These are phyloP conservation scores for Thelaira solivaga DNA, from an alignment of 2,888 invertebrate species.

Conservation along the genomic window DNA sequence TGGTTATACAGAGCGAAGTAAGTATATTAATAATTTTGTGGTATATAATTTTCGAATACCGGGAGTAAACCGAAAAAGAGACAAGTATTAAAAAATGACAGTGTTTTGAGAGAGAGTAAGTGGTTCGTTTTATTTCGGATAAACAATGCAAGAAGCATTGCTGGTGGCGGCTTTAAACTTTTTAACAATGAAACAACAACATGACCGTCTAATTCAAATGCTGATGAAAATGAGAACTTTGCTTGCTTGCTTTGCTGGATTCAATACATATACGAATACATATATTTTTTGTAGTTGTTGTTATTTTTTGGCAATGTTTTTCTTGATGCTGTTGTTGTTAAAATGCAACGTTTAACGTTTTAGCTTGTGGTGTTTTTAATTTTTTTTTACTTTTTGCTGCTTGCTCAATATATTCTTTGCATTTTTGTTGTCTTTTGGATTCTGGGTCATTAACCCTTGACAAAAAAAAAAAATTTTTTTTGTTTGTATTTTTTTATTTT, in stretches of 20 bases:
- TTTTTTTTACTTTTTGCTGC: conserved; percentile 26
- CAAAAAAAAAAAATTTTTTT: conserved; percentile 65
- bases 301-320: conserved; percentile 9
- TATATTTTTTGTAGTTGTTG: neutral
- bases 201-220: conserved; percentile 32
- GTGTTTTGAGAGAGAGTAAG: no score
- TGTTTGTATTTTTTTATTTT: conserved; percentile 12
- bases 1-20: no score
- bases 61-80: no score
- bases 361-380: conserved; percentile 29
- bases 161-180: conserved; percentile 13
- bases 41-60: no score
- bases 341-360: conserved; percentile 50
- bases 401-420: conserved; percentile 15
- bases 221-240: neutral
- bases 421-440: conserved; percentile 63
- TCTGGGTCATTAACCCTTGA: conserved; percentile 75
- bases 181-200: conserved; percentile 9
- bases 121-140: no score
- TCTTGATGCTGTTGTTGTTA: conserved; percentile 25
- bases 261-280: no score
- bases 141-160: no score
- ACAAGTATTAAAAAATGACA: neutral
- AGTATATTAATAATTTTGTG: no score
- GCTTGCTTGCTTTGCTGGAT: neutral